Evolutionary conservation across 2,797 vertebrate genomes (phyloP), one percentile per base, ranked within the genome.

Genomic region (Mormyrus hasselquistii): DNA sequence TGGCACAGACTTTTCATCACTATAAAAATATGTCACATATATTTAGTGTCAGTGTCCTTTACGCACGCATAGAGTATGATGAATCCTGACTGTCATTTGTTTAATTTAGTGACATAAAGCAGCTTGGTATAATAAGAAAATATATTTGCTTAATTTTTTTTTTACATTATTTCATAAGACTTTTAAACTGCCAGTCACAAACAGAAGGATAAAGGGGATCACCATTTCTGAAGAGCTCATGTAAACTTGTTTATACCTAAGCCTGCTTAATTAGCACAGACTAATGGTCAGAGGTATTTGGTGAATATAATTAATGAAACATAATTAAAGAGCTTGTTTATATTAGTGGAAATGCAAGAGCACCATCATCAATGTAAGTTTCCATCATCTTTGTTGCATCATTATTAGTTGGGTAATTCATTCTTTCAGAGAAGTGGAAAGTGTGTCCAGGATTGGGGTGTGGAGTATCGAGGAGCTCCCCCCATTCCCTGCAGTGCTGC

Each of bases 41-140:
- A 87, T 87, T 87, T 87, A 87, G 85, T 41, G 29, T 59, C 52
- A 16, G 6, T 59, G 52, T 87, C 52, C 53, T 57, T 38, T 38
- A 57, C 12, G 16, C 73, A 47, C 16, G 3, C 73, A 79, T 19
- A 79, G 16, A 87, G 25, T 9, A 34, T 34, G 52, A 87, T 41
- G 34, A 87, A 41, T 41, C 53, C 82, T 25, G 22, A 50, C 82
- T 47, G 44, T 84, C 85, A 38, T 14, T 38, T 59, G 53, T 19
- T 84, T 29, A 59, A 55, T 25, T 57, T 87, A 88, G 47, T 50
- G 73, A 84, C 87, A 87, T 49, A 90, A 86, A 47, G 86, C 82
- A 49, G 62, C 59, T 79, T 52, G 82, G 85, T 87, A 88, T 90
- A 88, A 87, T 47, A 50, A 52, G 82, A 83, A 41, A 55, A 83